Base-by-base conservation (phyloP, 2,113 vertebrate genomes). In the Porphyrio hochstetteri region DNA sequence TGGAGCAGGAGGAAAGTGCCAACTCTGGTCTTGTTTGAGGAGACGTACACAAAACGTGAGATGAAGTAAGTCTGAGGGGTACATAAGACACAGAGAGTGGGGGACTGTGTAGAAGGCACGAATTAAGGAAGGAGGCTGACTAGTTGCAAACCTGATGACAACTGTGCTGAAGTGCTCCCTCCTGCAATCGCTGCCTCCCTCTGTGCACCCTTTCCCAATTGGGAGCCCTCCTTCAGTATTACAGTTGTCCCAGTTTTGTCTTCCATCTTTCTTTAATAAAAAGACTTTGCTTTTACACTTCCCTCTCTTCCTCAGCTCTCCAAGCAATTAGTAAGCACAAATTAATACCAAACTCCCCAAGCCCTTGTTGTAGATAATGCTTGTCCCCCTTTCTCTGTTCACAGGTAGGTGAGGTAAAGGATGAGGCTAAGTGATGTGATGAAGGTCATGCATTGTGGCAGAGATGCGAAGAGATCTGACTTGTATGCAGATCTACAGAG, bases 241-340 rank as follows among this genome's bases (percentile, higher is more conserved):
- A 42, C 50, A 24, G 23, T 35, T 81, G 64, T 90, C 88, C 75
- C 56, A 78, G 64, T 77, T 90, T 60, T 88, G 28, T 55, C 63
- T 83, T 56, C 44, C 52, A 46, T 2, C 28, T 70, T 69, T 16
- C 28, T 81, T 55, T 86, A 70, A 78, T 78, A 60, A 71, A 83
- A 93, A 71, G 28, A 16, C 28, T 80, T 88, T n/a, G 29, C 38
- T 83, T 74, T 63, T 84, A 69, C 16, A 35, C 60, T 90, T 74
- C 35, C 13, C 35, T 87, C 28, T 85, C 69, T 85, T 96, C 53
- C 67, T 82, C 63, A 48, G 48, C 65, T 92, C 89, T 95, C 77
- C 28, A 89, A 91, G 69, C 74, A 89, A 86, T 91, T 95, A 91
- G 60, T 71, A 86, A 70, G 55, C 46, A 84, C 20, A 92, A 92